Conservation (phyloP, 2,888 invertebrate species). For the Embidobia sp. region DNA sequence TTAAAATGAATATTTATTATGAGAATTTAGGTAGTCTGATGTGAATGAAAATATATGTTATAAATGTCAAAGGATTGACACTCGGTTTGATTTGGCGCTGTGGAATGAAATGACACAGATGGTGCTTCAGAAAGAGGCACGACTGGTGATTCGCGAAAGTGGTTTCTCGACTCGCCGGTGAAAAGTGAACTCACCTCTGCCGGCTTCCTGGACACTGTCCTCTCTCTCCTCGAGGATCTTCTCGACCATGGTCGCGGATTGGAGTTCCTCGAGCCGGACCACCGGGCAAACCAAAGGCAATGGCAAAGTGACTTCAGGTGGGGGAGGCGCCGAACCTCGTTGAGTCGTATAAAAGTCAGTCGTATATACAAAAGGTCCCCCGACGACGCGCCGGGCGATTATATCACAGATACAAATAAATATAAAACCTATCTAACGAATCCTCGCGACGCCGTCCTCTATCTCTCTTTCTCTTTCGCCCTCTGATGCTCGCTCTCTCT, state of each 20-base stretch:
- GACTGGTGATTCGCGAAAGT: too few relatives aligned
- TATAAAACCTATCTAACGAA: slow-evolving; percentile 78
- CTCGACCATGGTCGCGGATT: slow-evolving; percentile 83
- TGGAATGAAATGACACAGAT: too few relatives aligned
- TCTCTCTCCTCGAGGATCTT: slow-evolving; percentile 86
- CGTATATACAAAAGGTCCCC: slow-evolving; percentile 79
- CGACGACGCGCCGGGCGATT: slow-evolving; percentile 66
- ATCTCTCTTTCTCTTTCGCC: slow-evolving; percentile 62
- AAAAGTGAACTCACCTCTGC: slow-evolving; percentile 35
- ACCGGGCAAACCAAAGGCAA: too few relatives aligned
- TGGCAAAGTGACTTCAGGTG: too few relatives aligned
- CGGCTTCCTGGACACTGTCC: slow-evolving; percentile 75
- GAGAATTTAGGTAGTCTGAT: too few relatives aligned
- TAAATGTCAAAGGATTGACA: too few relatives aligned
- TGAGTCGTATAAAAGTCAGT: slow-evolving; percentile 81
- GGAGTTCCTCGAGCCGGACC: too few relatives aligned
- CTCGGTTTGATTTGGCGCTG: too few relatives aligned
- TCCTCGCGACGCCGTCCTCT: slow-evolving; percentile 36
- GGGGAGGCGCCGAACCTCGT: slow-evolving; percentile 62
- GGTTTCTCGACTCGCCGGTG: too few relatives aligned
- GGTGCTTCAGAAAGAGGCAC: too few relatives aligned
- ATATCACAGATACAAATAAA: slow-evolving; percentile 82
- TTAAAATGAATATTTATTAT: too few relatives aligned
- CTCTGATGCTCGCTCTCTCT: not conserved
- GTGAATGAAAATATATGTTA: too few relatives aligned